Evolutionary conservation across 2,888 invertebrate species (phyloP).

Genomic region (Cheilosia soror): DNA sequence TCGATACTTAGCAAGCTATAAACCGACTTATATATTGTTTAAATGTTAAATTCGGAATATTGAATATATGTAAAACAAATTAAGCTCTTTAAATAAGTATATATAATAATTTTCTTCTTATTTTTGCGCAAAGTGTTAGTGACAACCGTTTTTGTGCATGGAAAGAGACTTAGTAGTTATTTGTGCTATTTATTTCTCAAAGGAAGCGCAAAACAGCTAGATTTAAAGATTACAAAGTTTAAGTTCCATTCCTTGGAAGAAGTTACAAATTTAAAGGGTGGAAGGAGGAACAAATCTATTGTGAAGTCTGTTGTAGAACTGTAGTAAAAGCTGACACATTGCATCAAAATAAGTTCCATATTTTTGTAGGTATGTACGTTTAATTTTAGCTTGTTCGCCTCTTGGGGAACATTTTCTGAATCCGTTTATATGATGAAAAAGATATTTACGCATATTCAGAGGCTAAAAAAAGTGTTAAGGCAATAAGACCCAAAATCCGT

Average conservation of each 20-base stretch:
- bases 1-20: conserved; percentile 39
- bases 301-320: not conserved
- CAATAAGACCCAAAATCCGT: too few species aligned
- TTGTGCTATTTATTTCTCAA: conserved; percentile 14
- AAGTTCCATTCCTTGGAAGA: not conserved
- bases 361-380: too few species aligned
- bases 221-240: not conserved
- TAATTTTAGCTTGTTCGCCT: too few species aligned
- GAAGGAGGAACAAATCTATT: not conserved
- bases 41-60: conserved; percentile 5
- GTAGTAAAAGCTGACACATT: too few species aligned
- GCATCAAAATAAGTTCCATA: too few species aligned
- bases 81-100: conserved; percentile 17
- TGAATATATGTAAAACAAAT: not conserved
- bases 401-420: too few species aligned
- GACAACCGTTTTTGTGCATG: conserved; percentile 21
- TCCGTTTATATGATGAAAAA: too few species aligned
- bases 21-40: conserved; percentile 9
- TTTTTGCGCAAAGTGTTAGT: conserved; percentile 4
- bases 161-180: conserved; percentile 10
- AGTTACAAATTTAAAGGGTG: too few species aligned
- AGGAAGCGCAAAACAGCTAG: conserved; percentile 30
- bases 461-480: too few species aligned
- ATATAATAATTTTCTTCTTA: not conserved
- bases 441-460: too few species aligned